Base-by-base conservation (phyloP, 1,140 invertebrate species). In the Notospermus geniculatus region DNA sequence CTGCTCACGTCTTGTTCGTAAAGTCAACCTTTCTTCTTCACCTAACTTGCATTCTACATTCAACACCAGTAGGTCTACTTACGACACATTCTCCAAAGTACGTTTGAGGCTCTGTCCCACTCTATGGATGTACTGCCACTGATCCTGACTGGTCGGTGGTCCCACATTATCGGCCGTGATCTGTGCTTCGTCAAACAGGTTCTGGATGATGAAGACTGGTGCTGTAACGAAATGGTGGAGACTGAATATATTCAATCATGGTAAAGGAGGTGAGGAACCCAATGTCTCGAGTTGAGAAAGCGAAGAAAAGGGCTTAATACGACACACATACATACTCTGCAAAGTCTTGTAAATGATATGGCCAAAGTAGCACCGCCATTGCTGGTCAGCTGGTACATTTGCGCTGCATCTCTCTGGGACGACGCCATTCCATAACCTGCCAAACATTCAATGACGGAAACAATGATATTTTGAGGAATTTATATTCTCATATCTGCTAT, bases 111-210 rank as follows among this genome's bases (percentile, higher is more conserved):
- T 88, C 32, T 91, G 87, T 0, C 92, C 93, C 80, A 94, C 91
- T 69, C 89, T 88, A 70, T 95, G 91, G 57, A 96, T 92, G 68
- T 93, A 93, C 65, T 94, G 89, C 93, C 93, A 96, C 74, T 96
- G 92, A 60, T 91, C 88, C 59, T 90, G 89, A 0, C 90, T 91
- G 0, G 90, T 86, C 0, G 92, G 91, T 22, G 90, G 85, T 5
- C 90, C 88, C 4, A 79, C 68, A 61, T 77, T 77, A 55, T 94
- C 91, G 0, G 90, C 92, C 13, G 89, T 88, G 85, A 97, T 89
- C 82, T 96, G 94, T 1, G 92, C 93, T 74, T 95, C 93, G 77
- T 97, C 94, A 80, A 94, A 96, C 23, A 96, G 84, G 87, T 92
- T 95, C 86, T 96, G 93, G 74, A 97, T 92, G 0, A 97, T 88